phyloP scores from a whole-genome alignment of 2,113 vertebrate genomes.

The Vombatus ursinus region DNA sequence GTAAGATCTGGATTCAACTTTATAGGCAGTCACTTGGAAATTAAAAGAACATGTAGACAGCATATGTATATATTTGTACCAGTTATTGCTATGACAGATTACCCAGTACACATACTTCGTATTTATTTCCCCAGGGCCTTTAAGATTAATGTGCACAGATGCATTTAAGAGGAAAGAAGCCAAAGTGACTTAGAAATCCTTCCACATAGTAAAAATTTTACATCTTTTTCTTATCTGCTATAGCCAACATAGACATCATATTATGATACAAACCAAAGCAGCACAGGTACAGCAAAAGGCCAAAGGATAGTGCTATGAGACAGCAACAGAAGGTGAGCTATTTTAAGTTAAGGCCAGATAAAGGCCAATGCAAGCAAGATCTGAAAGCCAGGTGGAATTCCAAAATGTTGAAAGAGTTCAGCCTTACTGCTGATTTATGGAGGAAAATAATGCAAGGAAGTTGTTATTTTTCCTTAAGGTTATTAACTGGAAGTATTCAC shows the following conservation, averaged over 20 bases:
- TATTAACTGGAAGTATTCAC: background rate
- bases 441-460: background rate
- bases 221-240: background rate
- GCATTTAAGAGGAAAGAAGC: background rate
- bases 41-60: background rate
- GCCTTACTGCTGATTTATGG: no score
- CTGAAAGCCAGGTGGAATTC: background rate
- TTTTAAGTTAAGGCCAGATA: background rate
- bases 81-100: background rate
- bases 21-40: background rate
- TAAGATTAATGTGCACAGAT: background rate
- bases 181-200: background rate
- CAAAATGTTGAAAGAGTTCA: background rate
- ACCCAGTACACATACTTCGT: background rate
- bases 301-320: background rate
- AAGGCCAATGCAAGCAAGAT: background rate
- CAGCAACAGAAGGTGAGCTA: background rate
- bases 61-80: background rate
- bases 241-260: background rate
- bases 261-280: background rate
- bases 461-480: background rate
- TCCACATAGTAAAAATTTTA: background rate
- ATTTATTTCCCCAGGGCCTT: background rate
- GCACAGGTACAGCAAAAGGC: background rate
- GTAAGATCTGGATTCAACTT: background rate